phyloP scores from a whole-genome alignment of 2,113 vertebrate species.

The Pteropus alecto region DNA sequence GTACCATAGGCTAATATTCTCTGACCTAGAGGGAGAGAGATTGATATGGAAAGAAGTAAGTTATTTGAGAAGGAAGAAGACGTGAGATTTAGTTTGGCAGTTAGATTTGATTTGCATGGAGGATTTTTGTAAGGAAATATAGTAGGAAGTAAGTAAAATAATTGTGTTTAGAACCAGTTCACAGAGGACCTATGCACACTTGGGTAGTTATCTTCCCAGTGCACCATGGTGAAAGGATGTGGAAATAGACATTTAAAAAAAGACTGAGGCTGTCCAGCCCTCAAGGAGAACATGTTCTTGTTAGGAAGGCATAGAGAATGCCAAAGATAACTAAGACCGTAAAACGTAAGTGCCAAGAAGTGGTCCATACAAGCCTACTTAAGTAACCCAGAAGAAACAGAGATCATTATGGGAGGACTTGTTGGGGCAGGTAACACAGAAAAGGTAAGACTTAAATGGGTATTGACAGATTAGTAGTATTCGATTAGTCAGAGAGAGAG shows the following conservation, averaged over 20 bases:
- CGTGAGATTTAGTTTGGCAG: background rate
- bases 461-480: background rate
- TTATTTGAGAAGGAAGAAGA: background rate
- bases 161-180: background rate
- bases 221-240: background rate
- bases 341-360: background rate
- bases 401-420: background rate
- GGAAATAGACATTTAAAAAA: background rate
- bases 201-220: background rate
- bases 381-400: background rate
- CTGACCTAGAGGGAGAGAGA: background rate
- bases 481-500: background rate
- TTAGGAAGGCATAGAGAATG: background rate
- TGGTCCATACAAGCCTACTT: background rate
- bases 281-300: slow-evolving; percentile 1
- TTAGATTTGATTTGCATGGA: background rate
- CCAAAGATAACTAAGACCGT: background rate
- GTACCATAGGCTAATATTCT: background rate
- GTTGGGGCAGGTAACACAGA: background rate
- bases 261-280: background rate
- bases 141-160: background rate
- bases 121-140: slow-evolving; percentile 33
- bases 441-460: background rate
- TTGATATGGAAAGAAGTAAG: background rate
- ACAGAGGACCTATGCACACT: background rate